phyloP scores from a whole-genome alignment of 2,113 vertebrate species.

The Siniperca knerii region DNA sequence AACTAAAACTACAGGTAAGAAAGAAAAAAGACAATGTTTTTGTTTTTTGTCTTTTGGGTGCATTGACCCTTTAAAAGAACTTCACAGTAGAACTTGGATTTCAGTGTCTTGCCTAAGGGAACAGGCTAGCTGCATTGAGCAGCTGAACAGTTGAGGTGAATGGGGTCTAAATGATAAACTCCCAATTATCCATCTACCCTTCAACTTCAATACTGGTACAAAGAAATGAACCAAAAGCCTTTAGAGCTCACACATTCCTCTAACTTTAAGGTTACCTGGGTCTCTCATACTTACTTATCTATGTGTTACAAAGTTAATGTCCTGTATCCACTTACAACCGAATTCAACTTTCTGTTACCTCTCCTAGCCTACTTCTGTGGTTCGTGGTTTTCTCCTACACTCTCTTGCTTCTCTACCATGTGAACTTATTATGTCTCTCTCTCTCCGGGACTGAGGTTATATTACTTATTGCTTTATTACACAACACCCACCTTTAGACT shows the following conservation, averaged over 20 bases:
- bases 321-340: conserved; percentile 19
- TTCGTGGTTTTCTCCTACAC: conserved; percentile 8
- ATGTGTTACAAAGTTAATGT: conserved; percentile 33
- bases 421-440: conserved; percentile 49
- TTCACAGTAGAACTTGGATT: not conserved
- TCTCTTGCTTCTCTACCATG: conserved; percentile 7
- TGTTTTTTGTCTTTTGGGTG: not conserved
- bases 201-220: not conserved
- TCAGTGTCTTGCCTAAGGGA: not conserved
- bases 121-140: not conserved
- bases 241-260: conserved; percentile 4
- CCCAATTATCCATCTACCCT: conserved; percentile 17
- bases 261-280: not conserved
- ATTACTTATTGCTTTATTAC: conserved; percentile 67
- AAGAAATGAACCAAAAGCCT: conserved; percentile 6
- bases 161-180: not conserved
- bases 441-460: conserved; percentile 43
- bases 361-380: not conserved
- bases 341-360: conserved; percentile 26
- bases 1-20: not conserved
- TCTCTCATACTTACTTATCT: conserved; percentile 23
- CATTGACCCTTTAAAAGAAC: not conserved
- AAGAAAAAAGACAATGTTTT: not conserved
- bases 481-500: conserved; percentile 56
- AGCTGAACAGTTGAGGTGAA: not conserved